These are phyloP conservation scores for Drosophila pseudoobscura DNA, from an alignment of 1,140 invertebrate genomes.

Conservation along the genomic window DNA sequence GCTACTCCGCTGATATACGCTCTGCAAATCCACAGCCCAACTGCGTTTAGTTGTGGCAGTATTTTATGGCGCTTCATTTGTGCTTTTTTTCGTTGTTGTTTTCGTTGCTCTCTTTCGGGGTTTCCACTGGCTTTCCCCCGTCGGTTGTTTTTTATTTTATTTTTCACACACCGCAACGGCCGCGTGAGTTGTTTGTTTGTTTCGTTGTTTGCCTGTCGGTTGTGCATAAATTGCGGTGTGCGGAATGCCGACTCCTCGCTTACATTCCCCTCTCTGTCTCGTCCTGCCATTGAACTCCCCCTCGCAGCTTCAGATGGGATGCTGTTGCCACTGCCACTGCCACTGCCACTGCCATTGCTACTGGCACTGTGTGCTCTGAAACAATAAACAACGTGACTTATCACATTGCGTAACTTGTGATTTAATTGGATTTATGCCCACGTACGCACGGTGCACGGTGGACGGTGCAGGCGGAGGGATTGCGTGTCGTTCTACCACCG, in stretches of 20 bases:
- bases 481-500: too few species aligned
- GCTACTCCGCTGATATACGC: slow-evolving; percentile 31
- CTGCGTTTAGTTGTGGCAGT: slow-evolving; percentile 53
- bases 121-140: slow-evolving; percentile 26
- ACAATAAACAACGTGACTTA: slow-evolving; percentile 81
- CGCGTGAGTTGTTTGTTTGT: slow-evolving; percentile 62
- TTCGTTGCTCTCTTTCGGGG: slow-evolving; percentile 6
- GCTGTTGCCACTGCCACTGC: slow-evolving; percentile 6
- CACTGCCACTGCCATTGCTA: neutral
- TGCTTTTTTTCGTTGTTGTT: neutral
- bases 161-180: slow-evolving; percentile 50
- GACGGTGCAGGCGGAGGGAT: neutral
- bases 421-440: slow-evolving; percentile 80
- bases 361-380: slow-evolving; percentile 50
- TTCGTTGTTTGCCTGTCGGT: slow-evolving; percentile 61
- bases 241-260: slow-evolving; percentile 10
- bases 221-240: slow-evolving; percentile 73
- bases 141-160: slow-evolving; percentile 36
- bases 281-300: neutral
- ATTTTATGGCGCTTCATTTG: slow-evolving; percentile 47
- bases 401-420: slow-evolving; percentile 81
- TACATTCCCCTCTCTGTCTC: too few species aligned
- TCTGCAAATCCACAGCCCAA: slow-evolving; percentile 45
- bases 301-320: slow-evolving; percentile 3
- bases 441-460: slow-evolving; percentile 29